phyloP scores from a whole-genome alignment of 1,140 invertebrate species.

The Bombus confusus region DNA sequence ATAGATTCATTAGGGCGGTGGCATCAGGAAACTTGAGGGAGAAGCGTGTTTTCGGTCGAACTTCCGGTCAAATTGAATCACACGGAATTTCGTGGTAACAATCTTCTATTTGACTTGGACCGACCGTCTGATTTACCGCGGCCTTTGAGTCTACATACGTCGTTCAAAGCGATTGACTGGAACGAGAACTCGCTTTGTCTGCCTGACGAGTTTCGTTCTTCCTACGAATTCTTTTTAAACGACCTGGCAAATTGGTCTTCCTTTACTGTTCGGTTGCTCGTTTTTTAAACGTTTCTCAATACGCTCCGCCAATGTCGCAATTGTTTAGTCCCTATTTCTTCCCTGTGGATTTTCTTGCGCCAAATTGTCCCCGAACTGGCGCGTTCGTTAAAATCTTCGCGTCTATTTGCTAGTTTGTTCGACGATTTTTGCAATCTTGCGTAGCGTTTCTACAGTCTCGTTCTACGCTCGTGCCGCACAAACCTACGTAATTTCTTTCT shows the following conservation, averaged over 20 bases:
- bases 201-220: background rate
- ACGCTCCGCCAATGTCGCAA: background rate
- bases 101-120: conserved; percentile 75
- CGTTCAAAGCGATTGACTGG: conserved; percentile 9
- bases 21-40: conserved; percentile 21
- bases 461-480: fast-evolving
- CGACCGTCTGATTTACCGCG: conserved; percentile 67
- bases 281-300: background rate
- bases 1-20: conserved; percentile 62
- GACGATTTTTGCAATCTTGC: no score
- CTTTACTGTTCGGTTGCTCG: background rate
- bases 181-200: conserved; percentile 8
- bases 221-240: background rate
- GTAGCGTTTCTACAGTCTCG: no score
- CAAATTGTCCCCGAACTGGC: no score
- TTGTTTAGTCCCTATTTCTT: background rate
- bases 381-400: no score
- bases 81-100: conserved; percentile 69
- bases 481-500: no score
- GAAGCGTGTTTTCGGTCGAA: conserved; percentile 60
- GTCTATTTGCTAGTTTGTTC: no score
- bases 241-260: background rate
- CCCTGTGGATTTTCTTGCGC: no score
- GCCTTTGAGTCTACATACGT: conserved; percentile 27
- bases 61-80: conserved; percentile 74